These are phyloP conservation scores for Danio aesculapii DNA, from an alignment of 2,797 vertebrate species.

Conservation along the genomic window DNA sequence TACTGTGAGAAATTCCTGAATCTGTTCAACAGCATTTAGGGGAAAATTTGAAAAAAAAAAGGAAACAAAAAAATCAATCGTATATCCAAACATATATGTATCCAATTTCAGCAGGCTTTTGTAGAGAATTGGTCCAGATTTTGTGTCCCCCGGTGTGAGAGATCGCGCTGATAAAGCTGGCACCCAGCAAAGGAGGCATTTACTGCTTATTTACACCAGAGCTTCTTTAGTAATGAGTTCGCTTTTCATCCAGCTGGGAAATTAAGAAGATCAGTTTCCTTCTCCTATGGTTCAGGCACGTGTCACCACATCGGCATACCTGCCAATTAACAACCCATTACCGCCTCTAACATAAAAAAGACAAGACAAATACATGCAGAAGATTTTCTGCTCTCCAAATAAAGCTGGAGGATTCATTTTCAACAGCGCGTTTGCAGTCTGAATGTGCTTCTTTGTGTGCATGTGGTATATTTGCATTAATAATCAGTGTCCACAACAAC, in stretches of 20 bases:
- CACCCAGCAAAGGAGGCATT: background rate
- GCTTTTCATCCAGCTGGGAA: background rate
- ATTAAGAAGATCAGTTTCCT: background rate
- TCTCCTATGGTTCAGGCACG: background rate
- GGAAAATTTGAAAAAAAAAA: too few species aligned
- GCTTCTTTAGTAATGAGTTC: background rate
- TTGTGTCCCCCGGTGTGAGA: background rate
- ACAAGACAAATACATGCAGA: background rate
- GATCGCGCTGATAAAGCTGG: conserved; percentile 12
- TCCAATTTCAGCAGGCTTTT: conserved; percentile 15
- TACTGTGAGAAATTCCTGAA: too few species aligned
- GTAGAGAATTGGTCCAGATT: background rate
- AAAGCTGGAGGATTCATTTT: background rate
- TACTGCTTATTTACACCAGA: background rate
- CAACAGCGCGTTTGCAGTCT: conserved; percentile 31
- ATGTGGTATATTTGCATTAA: conserved; percentile 41
- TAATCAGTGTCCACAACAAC: background rate
- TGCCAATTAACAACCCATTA: conserved; percentile 22
- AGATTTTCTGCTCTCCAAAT: background rate
- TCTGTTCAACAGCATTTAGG: too few species aligned
- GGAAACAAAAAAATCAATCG: too few species aligned
- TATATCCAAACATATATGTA: too few species aligned
- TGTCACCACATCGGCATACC: background rate
- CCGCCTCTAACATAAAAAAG: background rate
- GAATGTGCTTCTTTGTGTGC: conserved; percentile 40